Percentiles rank a stretch among this genome's conserved stretches.
phyloP scores from a whole-genome alignment of 2,113 vertebrate genomes.

The Charadrius vociferus region DNA sequence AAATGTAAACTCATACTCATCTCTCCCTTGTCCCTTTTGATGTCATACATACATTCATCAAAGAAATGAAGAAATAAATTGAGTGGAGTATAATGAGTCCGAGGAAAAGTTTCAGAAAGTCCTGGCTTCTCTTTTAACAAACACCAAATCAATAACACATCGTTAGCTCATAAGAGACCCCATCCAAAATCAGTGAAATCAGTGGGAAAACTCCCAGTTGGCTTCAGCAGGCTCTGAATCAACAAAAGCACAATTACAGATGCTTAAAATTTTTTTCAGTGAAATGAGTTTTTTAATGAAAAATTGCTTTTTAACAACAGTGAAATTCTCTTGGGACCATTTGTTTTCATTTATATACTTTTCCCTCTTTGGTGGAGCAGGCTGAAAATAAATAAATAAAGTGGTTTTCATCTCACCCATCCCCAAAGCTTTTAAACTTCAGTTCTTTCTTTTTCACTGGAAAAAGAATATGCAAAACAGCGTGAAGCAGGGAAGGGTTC shows the following conservation, averaged over 20 bases:
- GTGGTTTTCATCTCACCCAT: not conserved
- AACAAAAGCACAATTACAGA: constrained; percentile 23
- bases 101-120: constrained; percentile 23
- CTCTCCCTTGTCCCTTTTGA: not conserved
- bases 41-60: not conserved
- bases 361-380: not conserved
- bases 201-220: constrained; percentile 40
- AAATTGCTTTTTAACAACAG: not conserved
- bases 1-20: not conserved
- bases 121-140: constrained; percentile 36
- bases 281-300: not conserved
- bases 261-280: not conserved
- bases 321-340: not conserved
- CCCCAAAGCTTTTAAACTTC: not conserved
- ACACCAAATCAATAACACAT: not conserved
- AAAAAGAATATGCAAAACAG: not conserved
- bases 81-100: not conserved
- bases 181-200: constrained; percentile 47
- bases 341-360: not conserved
- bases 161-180: not conserved
- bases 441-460: not conserved
- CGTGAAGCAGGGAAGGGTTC: not conserved
- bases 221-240: constrained; percentile 23
- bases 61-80: not conserved
- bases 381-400: not conserved